phyloP scores from a whole-genome alignment of 2,888 invertebrate genomes.

The Prosapia bicincta region DNA sequence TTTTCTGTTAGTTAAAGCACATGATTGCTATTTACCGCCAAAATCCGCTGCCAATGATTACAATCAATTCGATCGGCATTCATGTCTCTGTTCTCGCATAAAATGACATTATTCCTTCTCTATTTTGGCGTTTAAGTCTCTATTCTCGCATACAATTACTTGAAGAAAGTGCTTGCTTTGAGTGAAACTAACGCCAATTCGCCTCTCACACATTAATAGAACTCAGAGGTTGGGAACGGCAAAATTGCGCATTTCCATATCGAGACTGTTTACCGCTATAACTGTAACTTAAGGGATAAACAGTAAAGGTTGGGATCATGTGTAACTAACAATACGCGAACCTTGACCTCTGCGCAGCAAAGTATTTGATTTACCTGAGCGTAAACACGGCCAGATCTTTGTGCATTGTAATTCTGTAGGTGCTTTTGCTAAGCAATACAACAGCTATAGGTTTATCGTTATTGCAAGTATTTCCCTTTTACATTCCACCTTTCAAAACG shows the following conservation, averaged over 20 bases:
- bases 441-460: too few species aligned
- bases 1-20: too few species aligned
- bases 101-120: too few species aligned
- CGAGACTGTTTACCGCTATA: not conserved
- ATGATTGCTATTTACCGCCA: too few species aligned
- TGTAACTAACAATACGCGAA: not conserved
- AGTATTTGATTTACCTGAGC: not conserved
- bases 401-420: not conserved
- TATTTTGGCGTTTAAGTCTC: too few species aligned
- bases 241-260: not conserved
- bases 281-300: not conserved
- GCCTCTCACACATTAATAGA: not conserved
- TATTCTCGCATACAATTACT: not conserved
- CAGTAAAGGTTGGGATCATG: not conserved
- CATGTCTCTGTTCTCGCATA: too few species aligned
- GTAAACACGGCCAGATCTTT: not conserved
- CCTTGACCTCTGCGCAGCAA: not conserved
- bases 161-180: not conserved
- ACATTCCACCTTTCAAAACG: too few species aligned
- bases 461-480: too few species aligned
- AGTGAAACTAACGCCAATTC: too few species aligned
- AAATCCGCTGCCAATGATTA: too few species aligned
- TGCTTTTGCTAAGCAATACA: too few species aligned
- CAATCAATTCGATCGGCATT: too few species aligned
- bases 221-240: not conserved